A percentile compares a stretch with the other conserved stretches of the same genome.
These are phyloP conservation scores for Microtus oregoni DNA, from an alignment of 2,113 vertebrate genomes.

Conservation along the genomic window DNA sequence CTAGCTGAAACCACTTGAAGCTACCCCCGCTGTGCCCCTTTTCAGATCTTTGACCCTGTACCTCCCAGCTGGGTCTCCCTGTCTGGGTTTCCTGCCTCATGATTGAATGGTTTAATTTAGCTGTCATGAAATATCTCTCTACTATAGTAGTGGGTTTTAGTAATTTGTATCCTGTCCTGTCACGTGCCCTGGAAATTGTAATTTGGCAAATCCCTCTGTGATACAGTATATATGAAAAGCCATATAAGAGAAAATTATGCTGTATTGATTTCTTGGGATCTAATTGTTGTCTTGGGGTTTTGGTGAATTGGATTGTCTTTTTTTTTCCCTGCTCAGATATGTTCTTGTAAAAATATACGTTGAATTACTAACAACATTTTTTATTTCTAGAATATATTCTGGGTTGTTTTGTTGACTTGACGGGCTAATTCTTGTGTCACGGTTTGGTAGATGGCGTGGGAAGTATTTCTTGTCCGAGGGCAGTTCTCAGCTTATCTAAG, in stretches of 20 bases:
- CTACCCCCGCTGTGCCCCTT: too few species aligned
- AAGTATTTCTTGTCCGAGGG: conserved; percentile 24
- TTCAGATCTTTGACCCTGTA: not conserved
- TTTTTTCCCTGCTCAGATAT: not conserved
- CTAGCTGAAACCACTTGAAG: not conserved
- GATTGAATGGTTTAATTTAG: conserved; percentile 73
- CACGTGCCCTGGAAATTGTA: conserved; percentile 69
- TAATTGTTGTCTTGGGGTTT: conserved; percentile 50
- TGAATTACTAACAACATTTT: conserved; percentile 30
- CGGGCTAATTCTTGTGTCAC: not conserved
- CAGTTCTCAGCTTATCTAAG: conserved; percentile 25
- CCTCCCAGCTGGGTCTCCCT: not conserved
- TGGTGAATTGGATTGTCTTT: conserved; percentile 20
- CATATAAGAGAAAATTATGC: conserved; percentile 53
- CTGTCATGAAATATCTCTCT: conserved; percentile 43
- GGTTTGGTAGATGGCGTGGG: not conserved
- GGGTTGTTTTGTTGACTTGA: conserved; percentile 13
- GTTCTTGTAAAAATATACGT: conserved; percentile 52
- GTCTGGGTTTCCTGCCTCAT: conserved; percentile 36
- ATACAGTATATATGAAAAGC: conserved; percentile 2
- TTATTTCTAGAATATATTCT: not conserved
- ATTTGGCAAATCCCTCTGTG: conserved; percentile 59
- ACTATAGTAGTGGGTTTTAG: conserved; percentile 18
- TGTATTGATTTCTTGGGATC: conserved; percentile 65
- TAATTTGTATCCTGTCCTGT: conserved; percentile 42